phyloP scores from a whole-genome alignment of 2,797 vertebrate genomes.

The Syncerus caffer region DNA sequence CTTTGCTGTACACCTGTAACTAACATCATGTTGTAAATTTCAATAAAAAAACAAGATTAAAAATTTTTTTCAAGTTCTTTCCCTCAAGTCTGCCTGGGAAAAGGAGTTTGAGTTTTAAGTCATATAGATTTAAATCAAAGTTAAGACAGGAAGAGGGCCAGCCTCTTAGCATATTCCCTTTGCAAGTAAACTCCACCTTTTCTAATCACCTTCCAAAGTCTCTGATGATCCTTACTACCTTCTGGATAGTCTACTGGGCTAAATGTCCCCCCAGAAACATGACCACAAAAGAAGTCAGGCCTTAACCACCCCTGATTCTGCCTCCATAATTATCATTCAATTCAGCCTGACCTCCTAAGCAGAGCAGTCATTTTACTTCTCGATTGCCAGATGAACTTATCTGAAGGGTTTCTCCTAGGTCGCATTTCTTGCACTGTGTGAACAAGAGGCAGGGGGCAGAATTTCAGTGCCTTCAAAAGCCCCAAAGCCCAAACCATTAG shows the following conservation, averaged over 20 bases:
- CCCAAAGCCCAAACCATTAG: neutral
- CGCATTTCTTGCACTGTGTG: neutral
- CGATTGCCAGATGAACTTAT: neutral
- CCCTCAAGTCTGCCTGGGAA: neutral
- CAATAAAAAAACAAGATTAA: neutral
- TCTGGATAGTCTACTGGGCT: neutral
- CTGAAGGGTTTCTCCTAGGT: neutral
- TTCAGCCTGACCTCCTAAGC: neutral
- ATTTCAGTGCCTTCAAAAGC: neutral
- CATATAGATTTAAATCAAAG: neutral
- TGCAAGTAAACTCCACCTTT: neutral
- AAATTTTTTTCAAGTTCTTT: fast-evolving
- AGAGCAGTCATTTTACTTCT: neutral
- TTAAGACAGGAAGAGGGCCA: neutral
- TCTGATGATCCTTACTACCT: neutral
- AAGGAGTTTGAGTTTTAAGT: neutral
- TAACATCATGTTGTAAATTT: neutral
- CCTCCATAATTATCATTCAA: fast-evolving
- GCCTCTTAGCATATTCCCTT: neutral
- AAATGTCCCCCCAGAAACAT: neutral
- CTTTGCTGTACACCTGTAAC: neutral
- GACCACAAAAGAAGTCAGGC: neutral
- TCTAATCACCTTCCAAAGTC: neutral
- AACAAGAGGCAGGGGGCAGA: neutral
- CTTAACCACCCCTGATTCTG: fast-evolving